Evolutionary conservation across 53 echinoderm and acorn worm species (phyloP).

Genomic region (Hippasteria phrygiana): DNA sequence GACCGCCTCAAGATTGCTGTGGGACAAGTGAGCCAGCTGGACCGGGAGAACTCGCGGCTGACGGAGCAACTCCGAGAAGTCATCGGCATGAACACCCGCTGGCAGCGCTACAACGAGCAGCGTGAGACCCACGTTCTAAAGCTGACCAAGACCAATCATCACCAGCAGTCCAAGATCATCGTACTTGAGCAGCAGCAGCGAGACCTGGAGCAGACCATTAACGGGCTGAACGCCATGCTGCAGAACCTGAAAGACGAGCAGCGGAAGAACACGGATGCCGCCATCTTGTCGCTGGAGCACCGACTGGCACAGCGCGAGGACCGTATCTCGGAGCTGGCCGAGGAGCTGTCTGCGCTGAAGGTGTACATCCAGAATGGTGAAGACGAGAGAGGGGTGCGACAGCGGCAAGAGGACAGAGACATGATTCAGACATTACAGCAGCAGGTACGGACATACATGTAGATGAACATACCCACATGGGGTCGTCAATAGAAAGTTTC

Average conservation of each 20-base stretch:
- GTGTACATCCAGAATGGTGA: neutral
- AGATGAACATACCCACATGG: too few species aligned
- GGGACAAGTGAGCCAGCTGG: conserved; percentile 54
- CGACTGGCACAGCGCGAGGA: conserved; percentile 55
- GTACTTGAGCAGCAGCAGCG: conserved; percentile 52
- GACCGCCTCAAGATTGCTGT: conserved; percentile 39
- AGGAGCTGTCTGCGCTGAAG: conserved; percentile 1
- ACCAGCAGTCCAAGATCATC: conserved; percentile 66
- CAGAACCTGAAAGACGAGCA: conserved; percentile 35
- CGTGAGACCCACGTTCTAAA: conserved; percentile 57
- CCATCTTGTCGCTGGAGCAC: conserved; percentile 55
- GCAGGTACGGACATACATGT: conserved; percentile 42
- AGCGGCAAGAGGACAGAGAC: conserved; percentile 33
- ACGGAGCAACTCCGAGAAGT: conserved; percentile 64
- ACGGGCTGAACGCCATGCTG: conserved; percentile 33
- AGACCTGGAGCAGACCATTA: conserved; percentile 50
- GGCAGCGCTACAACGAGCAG: conserved; percentile 70
- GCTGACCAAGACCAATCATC: conserved; percentile 57
- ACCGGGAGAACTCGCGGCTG: conserved; percentile 54
- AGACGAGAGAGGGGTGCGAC: neutral
- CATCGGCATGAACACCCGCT: conserved; percentile 68
- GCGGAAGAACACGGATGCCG: conserved; percentile 43
- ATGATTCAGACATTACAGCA: conserved; percentile 40
- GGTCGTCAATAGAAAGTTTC: too few species aligned
- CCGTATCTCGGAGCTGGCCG: conserved; percentile 36